A percentile compares a stretch with the other conserved stretches of the same genome.
Conservation (phyloP, 1,140 invertebrate species). For the Zaprionus capensis region DNA sequence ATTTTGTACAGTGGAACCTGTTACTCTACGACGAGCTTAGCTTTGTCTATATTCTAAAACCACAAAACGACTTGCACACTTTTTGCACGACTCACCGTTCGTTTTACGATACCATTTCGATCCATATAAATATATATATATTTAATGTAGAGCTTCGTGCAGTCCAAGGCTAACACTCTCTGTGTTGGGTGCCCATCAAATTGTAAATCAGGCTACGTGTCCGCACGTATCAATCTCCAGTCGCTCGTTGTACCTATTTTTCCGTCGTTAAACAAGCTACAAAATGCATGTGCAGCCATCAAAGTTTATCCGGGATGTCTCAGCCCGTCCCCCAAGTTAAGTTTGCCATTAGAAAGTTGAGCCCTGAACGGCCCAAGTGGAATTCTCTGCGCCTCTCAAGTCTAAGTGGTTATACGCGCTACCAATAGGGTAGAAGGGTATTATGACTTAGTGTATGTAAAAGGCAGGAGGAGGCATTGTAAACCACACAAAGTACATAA, state of each 20-base stretch:
- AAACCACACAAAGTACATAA: too few species aligned
- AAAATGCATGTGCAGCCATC: slow-evolving; percentile 69
- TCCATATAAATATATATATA: neutral
- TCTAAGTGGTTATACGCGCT: slow-evolving; percentile 48
- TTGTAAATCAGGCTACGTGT: slow-evolving; percentile 67
- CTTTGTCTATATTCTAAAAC: neutral
- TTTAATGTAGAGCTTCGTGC: slow-evolving; percentile 10
- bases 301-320: slow-evolving; percentile 36
- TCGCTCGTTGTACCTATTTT: slow-evolving; percentile 58
- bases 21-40: neutral
- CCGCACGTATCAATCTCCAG: slow-evolving; percentile 34
- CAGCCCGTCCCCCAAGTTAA: slow-evolving; percentile 11
- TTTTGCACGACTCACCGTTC: neutral
- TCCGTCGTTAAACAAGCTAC: slow-evolving; percentile 60
- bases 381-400: slow-evolving; percentile 59
- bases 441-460: too few species aligned
- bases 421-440: too few species aligned
- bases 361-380: slow-evolving; percentile 49
- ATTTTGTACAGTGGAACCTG: slow-evolving; percentile 35
- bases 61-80: neutral
- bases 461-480: too few species aligned
- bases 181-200: slow-evolving; percentile 49
- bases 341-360: slow-evolving; percentile 50
- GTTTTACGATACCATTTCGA: slow-evolving; percentile 4
- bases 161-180: slow-evolving; percentile 15